A percentile compares a stretch with the other conserved stretches of the same genome.
Conservation (phyloP, 2,113 vertebrate genomes). For the Larimichthys crocea region DNA sequence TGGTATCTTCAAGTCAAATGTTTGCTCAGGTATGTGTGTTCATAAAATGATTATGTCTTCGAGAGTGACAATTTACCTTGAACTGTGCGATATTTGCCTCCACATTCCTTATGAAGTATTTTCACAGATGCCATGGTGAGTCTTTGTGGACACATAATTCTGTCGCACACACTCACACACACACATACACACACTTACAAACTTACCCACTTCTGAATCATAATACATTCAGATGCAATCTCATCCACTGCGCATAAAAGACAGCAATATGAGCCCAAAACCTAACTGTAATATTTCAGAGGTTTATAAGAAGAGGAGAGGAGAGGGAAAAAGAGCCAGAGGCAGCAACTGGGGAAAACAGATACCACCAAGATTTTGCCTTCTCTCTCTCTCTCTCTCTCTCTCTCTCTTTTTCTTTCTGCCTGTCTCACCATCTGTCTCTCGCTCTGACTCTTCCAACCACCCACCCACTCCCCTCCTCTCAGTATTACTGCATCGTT, state of each 20-base stretch:
- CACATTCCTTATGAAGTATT: constrained; percentile 29
- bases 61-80: constrained; percentile 39
- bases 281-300: constrained; percentile 75
- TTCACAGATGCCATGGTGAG: constrained; percentile 43
- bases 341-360: constrained; percentile 72
- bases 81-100: constrained; percentile 48
- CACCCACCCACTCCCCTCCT: constrained; percentile 29
- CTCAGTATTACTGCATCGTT: constrained; percentile 72
- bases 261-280: constrained; percentile 73
- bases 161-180: constrained; percentile 37
- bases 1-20: constrained; percentile 15
- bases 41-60: constrained; percentile 31
- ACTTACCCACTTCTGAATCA: constrained; percentile 59
- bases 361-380: constrained; percentile 69
- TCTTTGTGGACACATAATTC: constrained; percentile 31
- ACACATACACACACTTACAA: constrained; percentile 26
- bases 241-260: constrained; percentile 66
- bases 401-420: constrained; percentile 6
- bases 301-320: constrained; percentile 68
- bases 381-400: constrained; percentile 34
- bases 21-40: constrained; percentile 19
- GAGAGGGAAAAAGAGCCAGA: constrained; percentile 63
- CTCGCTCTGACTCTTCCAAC: constrained; percentile 31
- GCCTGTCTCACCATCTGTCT: constrained; percentile 56
- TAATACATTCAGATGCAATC: constrained; percentile 75